Base-by-base conservation (phyloP, 53 echinoderm and acorn worm species). In the Hippasteria phrygiana region DNA sequence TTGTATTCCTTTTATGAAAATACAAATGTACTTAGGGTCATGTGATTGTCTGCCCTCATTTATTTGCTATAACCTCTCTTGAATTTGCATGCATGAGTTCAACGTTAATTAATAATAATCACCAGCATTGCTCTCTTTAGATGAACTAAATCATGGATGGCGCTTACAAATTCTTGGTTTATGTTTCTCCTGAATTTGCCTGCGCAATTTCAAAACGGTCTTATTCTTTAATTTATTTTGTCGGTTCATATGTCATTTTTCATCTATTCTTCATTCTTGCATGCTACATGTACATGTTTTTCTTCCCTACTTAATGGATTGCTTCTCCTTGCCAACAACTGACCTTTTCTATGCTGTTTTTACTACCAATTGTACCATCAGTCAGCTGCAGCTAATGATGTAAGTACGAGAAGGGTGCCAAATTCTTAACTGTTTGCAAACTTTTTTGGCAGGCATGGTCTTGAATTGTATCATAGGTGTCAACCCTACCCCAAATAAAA, bases 331-430 rank as follows among this genome's bases (percentile, higher is more conserved):
- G 35, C 36, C 36, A 33, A 32, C 32, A 67, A 67, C 69, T 67
- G 69, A 67, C 18, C 14, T 3, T 17, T 24, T 59, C 59, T 59
- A 11, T 54, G 59, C 59, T 59, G n/a, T 26, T n/a, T 26, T 26
- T 26, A 54, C 54, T 17, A 7, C 59, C 59, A 36, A 3, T 26
- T 36, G 69, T 3, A 67, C 37, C 69, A 35, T 1, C 69, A 67
- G 69, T 11, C 69, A 14, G 10, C 33, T 67, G 0, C 32, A 35
- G 46, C 5, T 45, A 5, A 7, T 5, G 69, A 36, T 16, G 69
- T 67, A 67, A 67, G 69, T 67, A 67, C 34, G 10, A 22, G 36
- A 5, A 65, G 31, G n/a, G 65, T 65, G 69, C 27, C 59, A n/a
- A 59, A 2, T 59, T 59, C 26, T 59, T 22, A 59, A 59, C 59